Base-by-base conservation (phyloP, 2,888 invertebrate species). In the Brenthis ino region DNA sequence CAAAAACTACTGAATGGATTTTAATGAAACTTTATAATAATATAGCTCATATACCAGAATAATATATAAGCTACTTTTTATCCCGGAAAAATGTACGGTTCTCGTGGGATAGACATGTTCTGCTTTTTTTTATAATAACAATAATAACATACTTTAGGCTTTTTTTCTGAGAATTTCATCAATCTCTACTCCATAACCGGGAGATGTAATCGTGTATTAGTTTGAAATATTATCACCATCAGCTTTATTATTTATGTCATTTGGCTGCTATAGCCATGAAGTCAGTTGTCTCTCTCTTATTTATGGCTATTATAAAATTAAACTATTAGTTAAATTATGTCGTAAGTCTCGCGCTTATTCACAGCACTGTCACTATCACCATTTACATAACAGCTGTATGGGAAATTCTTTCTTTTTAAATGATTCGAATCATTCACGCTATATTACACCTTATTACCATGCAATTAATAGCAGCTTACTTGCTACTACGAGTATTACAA, bases 301-400 rank as follows among this genome's bases (percentile, higher is more conserved):
- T 58, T 14, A 58, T 28, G n/a, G 24, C 47, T 28, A 58, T 58
- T 58, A 58, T 48, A 58, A 58, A 58, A 58, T 58, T 58, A 58
- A 58, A 48, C n/a, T 11, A 47, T 12, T 58, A n/a, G 28, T 5
- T 57, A 16, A 47, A 43, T 43, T 16, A 13, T 14, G 28, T 58
- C 24, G 48, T 48, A 28, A 48, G 28, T 51, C 51, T 37, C 51
- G 53, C 51, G 50, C 51, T 51, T 16, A 37, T 61, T 51, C 51
- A 13, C 61, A 61, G 6, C 3, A 48, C 58, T 58, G 33, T 58
- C 48, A 24, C 58, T 58, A 48, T 61, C 33, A 3, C n/a, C 47
- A 67, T 67, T 67, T 61, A 61, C 67, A 61, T 61, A 61, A 67
- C 24, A 61, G 16, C 37, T 60, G 33, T 33, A 50, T 56, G 61